Conservation (phyloP, 2,888 invertebrate genomes). For the Cerceris ruficornis region DNA sequence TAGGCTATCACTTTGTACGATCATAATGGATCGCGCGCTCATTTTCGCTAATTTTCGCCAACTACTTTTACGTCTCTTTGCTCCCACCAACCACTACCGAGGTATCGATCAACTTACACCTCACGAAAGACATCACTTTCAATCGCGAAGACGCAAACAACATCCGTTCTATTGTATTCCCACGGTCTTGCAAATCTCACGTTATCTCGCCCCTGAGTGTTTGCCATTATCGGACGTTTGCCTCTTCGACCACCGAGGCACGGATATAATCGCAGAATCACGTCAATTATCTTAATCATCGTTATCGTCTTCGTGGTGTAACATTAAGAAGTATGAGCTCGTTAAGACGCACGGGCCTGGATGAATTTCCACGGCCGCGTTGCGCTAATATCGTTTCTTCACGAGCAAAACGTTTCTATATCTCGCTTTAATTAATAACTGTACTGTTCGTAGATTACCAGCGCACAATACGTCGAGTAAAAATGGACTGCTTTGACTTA, state of each 20-base stretch:
- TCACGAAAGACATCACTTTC: slow-evolving; percentile 14
- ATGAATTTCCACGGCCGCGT: background rate
- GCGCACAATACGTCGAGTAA: background rate
- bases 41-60: slow-evolving; percentile 41
- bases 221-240: no score
- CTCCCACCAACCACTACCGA: slow-evolving; percentile 18
- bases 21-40: slow-evolving; percentile 60
- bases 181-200: no score
- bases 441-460: background rate
- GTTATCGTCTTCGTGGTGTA: no score
- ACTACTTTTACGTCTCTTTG: slow-evolving; percentile 23
- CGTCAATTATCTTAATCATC: no score
- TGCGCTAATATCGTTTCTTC: background rate
- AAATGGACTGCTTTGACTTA: background rate
- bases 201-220: no score
- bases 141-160: background rate
- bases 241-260: no score
- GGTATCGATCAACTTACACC: slow-evolving; percentile 14
- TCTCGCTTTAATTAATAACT: slow-evolving; percentile 13
- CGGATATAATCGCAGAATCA: no score
- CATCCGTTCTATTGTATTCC: no score
- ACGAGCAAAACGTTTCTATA: slow-evolving; percentile 1
- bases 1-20: slow-evolving; percentile 77
- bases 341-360: background rate
- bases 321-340: background rate